These are phyloP conservation scores for Nycticorax nycticorax DNA, from an alignment of 2,113 vertebrate genomes.

Conservation along the genomic window DNA sequence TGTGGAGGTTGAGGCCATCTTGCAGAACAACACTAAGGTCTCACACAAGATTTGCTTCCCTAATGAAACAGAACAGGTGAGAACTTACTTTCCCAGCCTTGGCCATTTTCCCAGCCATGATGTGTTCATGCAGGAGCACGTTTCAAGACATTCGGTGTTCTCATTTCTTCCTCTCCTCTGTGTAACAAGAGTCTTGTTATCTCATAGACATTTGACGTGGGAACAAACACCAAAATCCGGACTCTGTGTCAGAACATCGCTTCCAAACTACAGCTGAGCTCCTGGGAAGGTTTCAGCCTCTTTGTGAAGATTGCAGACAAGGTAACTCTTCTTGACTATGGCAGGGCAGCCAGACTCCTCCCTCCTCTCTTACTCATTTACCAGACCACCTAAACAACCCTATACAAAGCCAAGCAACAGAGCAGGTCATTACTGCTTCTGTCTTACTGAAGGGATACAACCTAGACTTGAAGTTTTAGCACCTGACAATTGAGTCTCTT, in stretches of 20 bases:
- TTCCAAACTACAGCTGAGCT: conserved; percentile 77
- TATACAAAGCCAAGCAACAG: not conserved
- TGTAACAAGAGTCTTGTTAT: not conserved
- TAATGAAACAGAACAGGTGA: conserved; percentile 86
- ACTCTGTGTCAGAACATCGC: conserved; percentile 82
- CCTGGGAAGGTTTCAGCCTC: conserved; percentile 91
- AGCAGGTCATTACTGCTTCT: not conserved
- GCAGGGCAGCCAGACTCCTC: not conserved
- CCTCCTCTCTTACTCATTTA: not conserved
- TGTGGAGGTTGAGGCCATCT: conserved; percentile 89
- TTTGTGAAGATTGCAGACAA: conserved; percentile 94
- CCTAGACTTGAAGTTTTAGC: not conserved
- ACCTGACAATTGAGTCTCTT: not conserved
- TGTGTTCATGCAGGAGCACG: not conserved
- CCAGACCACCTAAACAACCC: not conserved
- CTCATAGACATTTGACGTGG: conserved; percentile 84
- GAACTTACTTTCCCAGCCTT: not conserved
- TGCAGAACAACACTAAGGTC: conserved; percentile 86
- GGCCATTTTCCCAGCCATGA: not conserved
- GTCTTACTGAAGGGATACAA: not conserved
- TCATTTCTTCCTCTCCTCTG: not conserved
- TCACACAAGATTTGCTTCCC: conserved; percentile 90
- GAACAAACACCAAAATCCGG: conserved; percentile 81
- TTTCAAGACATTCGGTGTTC: not conserved
- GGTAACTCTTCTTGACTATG: conserved; percentile 64